Conservation (phyloP, 30 jellyfish, hydroid and myxozoan species). For the Aurelia aurita region DNA sequence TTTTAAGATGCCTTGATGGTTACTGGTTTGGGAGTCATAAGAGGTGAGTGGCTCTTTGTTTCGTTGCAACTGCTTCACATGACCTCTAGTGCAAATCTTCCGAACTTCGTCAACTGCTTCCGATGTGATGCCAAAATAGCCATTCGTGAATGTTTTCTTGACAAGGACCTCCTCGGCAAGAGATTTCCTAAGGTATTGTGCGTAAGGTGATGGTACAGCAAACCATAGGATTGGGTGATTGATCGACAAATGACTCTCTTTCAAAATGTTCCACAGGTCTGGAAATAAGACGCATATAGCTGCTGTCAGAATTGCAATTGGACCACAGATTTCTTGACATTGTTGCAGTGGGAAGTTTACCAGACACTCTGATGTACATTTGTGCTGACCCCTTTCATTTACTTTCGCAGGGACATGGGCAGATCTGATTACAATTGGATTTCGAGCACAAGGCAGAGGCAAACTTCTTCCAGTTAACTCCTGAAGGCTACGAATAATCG, state of each 20-base stretch:
- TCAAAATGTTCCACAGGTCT: not conserved
- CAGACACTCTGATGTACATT: too few relatives aligned
- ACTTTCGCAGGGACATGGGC: not conserved
- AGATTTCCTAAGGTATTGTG: slow-evolving; percentile 2
- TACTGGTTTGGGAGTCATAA: too few relatives aligned
- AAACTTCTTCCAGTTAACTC: not conserved
- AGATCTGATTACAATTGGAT: not conserved
- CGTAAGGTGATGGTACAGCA: not conserved
- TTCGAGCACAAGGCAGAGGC: slow-evolving; percentile 5
- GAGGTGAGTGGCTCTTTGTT: too few relatives aligned
- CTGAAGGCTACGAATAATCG: not conserved
- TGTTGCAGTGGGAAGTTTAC: not conserved
- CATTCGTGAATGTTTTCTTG: too few relatives aligned
- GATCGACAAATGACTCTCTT: not conserved
- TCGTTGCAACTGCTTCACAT: too few relatives aligned
- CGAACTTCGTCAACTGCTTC: too few relatives aligned
- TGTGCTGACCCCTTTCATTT: too few relatives aligned
- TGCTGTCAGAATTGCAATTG: slow-evolving; percentile 5
- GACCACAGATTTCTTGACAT: slow-evolving; percentile 7
- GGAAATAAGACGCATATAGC: slow-evolving; percentile 8
- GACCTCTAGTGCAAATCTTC: too few relatives aligned
- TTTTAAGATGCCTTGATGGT: too few relatives aligned
- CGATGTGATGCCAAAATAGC: too few relatives aligned
- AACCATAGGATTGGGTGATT: slow-evolving; percentile 3
- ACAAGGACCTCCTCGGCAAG: not conserved